Evolutionary conservation across 2,797 vertebrate genomes (phyloP).

Genomic region (Gymnoscopelus braueri): DNA sequence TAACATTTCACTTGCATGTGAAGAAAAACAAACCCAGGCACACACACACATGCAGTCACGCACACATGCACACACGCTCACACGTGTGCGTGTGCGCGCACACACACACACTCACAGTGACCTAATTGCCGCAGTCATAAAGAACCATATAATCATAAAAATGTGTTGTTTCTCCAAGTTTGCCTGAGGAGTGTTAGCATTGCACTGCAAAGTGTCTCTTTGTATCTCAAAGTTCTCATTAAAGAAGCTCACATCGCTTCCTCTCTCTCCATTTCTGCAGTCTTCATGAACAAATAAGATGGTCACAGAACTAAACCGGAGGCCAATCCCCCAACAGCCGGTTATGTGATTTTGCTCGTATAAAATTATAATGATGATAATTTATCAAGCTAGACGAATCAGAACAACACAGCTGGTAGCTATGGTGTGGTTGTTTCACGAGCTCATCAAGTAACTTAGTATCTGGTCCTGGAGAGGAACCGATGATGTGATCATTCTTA

Average conservation of each 20-base stretch:
- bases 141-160: constrained; percentile 56
- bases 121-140: constrained; percentile 55
- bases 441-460: constrained; percentile 20
- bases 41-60: background rate
- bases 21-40: constrained; percentile 14
- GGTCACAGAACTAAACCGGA: constrained; percentile 40
- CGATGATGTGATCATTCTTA: background rate
- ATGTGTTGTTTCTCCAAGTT: constrained; percentile 39
- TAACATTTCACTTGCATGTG: constrained; percentile 26
- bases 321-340: constrained; percentile 48
- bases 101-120: too few relatives aligned
- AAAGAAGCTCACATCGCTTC: constrained; percentile 53
- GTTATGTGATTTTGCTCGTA: constrained; percentile 57
- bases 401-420: constrained; percentile 31
- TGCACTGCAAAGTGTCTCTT: constrained; percentile 58
- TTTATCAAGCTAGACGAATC: constrained; percentile 54
- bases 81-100: background rate
- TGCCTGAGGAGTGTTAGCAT: constrained; percentile 60
- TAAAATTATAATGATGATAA: constrained; percentile 63
- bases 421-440: constrained; percentile 15
- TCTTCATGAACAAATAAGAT: constrained; percentile 42
- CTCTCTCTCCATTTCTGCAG: constrained; percentile 47
- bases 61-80: constrained; percentile 14
- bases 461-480: background rate
- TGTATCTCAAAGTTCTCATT: constrained; percentile 67